Conservation (phyloP, 1,140 invertebrate genomes). For the Saccostrea cuccullata region DNA sequence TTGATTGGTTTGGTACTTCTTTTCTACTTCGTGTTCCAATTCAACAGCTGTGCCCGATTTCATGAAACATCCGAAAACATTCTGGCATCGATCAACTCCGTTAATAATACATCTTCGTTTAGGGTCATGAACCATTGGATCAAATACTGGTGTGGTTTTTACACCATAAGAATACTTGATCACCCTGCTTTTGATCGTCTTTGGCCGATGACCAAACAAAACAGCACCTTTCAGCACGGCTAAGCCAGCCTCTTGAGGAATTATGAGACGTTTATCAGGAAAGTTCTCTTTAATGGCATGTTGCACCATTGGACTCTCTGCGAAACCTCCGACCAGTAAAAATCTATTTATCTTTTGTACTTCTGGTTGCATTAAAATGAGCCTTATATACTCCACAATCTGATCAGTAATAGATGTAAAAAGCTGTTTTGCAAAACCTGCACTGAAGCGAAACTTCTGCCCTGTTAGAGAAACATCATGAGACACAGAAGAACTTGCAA, state of each 20-base stretch:
- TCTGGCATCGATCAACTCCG: conserved; percentile 35
- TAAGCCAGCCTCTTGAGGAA: conserved; percentile 56
- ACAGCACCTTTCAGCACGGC: conserved; percentile 59
- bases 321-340: conserved; percentile 61
- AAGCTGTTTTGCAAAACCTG: conserved; percentile 34
- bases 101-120: not conserved
- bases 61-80: conserved; percentile 47
- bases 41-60: conserved; percentile 36
- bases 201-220: conserved; percentile 54
- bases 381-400: conserved; percentile 55
- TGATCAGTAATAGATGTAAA: conserved; percentile 34
- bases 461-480: not conserved
- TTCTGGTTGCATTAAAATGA: conserved; percentile 44
- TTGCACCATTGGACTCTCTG: conserved; percentile 56
- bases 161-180: conserved; percentile 53
- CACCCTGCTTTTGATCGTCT: conserved; percentile 45
- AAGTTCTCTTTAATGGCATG: conserved; percentile 51
- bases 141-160: conserved; percentile 3
- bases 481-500: not conserved
- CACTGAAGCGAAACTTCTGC: conserved; percentile 36
- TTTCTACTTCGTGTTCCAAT: not conserved
- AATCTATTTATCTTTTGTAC: conserved; percentile 47
- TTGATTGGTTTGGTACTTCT: conserved; percentile 23
- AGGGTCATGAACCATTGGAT: conserved; percentile 31
- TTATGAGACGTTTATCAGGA: conserved; percentile 46